Percentiles rank a stretch among this genome's conserved stretches.
These are phyloP conservation scores for Belgica antarctica DNA, from an alignment of 2,888 invertebrate genomes.

Conservation along the genomic window DNA sequence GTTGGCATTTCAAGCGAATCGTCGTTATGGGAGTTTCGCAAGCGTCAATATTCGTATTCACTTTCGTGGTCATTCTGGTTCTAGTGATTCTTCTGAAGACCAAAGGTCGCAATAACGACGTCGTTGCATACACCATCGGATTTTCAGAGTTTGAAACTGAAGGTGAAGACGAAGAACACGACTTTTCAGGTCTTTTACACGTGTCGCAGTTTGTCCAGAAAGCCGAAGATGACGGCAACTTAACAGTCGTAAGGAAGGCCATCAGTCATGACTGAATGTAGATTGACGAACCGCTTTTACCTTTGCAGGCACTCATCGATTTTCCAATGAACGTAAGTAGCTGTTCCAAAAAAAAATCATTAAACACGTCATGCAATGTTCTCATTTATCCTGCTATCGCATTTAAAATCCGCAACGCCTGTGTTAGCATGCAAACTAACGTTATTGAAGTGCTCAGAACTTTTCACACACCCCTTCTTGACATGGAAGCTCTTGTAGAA, in stretches of 20 bases:
- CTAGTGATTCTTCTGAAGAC: not conserved
- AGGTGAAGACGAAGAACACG: not conserved
- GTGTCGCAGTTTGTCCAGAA: not conserved
- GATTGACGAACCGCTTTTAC: not conserved
- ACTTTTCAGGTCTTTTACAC: constrained; percentile 7
- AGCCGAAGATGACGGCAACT: not conserved
- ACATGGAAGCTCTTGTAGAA: not conserved
- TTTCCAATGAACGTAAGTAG: constrained; percentile 31
- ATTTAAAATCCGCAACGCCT: not conserved
- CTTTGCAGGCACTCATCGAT: not conserved
- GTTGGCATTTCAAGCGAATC: not conserved
- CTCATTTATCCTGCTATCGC: not conserved
- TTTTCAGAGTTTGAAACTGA: not conserved
- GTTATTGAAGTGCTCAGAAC: no score
- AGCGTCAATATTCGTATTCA: not conserved
- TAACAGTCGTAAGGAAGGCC: not conserved
- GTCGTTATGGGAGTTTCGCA: not conserved
- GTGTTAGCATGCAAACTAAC: not conserved
- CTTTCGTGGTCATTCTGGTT: not conserved
- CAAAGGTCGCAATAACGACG: constrained; percentile 22
- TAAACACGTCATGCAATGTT: not conserved
- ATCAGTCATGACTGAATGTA: not conserved
- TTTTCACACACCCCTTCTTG: no score
- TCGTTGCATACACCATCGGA: constrained; percentile 15
- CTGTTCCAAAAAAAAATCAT: not conserved